Base-by-base conservation (phyloP, 2,113 vertebrate genomes). In the Crocuta crocuta region DNA sequence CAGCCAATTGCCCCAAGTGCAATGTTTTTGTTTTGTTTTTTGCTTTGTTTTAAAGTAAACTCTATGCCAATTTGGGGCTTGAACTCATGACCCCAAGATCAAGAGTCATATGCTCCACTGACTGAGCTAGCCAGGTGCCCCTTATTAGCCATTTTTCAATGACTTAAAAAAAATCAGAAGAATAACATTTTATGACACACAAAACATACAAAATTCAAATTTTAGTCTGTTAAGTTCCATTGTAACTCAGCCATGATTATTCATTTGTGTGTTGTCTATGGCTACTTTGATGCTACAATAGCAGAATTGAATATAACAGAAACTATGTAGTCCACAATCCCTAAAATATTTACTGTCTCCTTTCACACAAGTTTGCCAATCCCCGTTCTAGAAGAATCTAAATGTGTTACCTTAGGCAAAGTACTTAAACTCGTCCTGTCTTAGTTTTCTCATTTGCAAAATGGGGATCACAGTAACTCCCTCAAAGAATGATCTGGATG, bases 161-260 rank as follows among this genome's bases (percentile, higher is more conserved):
- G 61, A 23, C 39, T 55, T 6, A n/a, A 74, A 85, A 76, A 83
- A 82, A 74, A 82, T 63, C 31, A 55, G 66, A 93, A 48, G 5
- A 74, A 50, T 33, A 86, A 33, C 68, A n/a, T 87, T 92, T 87
- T 45, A 53, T 71, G 43, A 73, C n/a, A 65, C 43, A 35, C 24
- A 86, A 86, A 79, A 48, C 33, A 71, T n/a, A 28, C n/a, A 19
- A 87, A 95, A 88, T 92, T 95, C 65, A 65, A 16, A n/a, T 92
- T 81, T 87, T 71, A 53, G 55, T 88, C n/a, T 50, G 50, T 63
- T 74, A 58, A 74, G 21, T 63, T 85, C 43, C 61, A 19, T 43
- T 70, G 50, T 28, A 94, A 83, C 33, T 53, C n/a, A 94, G 6
- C 4, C 50, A 63, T 55, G 33, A 43, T 63, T 87, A 74, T n/a